phyloP scores from a whole-genome alignment of 1,140 invertebrate species.

The Bombus breviceps region DNA sequence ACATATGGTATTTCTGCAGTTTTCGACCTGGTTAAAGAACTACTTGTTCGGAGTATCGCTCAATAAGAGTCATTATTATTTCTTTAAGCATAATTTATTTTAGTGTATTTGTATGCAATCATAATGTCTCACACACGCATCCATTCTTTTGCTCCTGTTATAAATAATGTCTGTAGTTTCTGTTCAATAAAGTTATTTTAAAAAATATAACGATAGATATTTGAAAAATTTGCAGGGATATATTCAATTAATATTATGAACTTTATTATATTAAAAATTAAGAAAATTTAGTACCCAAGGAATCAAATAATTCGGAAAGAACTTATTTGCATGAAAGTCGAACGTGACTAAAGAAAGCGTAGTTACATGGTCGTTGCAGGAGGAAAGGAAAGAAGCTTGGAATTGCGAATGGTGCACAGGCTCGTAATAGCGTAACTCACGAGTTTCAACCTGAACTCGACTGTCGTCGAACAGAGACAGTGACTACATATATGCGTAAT shows the following conservation, averaged over 20 bases:
- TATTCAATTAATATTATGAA: background rate
- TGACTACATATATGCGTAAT: background rate
- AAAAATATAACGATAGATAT: too few species aligned
- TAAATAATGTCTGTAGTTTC: too few species aligned
- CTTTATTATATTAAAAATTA: background rate
- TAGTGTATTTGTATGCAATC: too few species aligned
- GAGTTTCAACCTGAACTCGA: conserved; percentile 11
- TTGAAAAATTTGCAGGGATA: too few species aligned
- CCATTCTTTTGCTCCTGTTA: background rate
- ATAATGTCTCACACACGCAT: background rate
- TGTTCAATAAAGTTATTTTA: too few species aligned
- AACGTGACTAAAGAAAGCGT: conserved; percentile 2
- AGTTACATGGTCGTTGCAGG: background rate
- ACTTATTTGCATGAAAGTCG: background rate
- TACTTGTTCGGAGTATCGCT: background rate
- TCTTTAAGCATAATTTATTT: background rate
- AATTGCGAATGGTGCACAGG: background rate
- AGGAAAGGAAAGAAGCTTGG: background rate
- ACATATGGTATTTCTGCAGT: too few species aligned
- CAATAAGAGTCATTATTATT: background rate
- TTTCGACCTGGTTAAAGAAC: background rate
- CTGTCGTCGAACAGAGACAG: background rate
- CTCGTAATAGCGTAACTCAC: background rate
- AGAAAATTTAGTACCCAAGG: background rate
- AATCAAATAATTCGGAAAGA: background rate